phyloP scores from a whole-genome alignment of 1,140 invertebrate genomes.

The Listronotus oregonensis region DNA sequence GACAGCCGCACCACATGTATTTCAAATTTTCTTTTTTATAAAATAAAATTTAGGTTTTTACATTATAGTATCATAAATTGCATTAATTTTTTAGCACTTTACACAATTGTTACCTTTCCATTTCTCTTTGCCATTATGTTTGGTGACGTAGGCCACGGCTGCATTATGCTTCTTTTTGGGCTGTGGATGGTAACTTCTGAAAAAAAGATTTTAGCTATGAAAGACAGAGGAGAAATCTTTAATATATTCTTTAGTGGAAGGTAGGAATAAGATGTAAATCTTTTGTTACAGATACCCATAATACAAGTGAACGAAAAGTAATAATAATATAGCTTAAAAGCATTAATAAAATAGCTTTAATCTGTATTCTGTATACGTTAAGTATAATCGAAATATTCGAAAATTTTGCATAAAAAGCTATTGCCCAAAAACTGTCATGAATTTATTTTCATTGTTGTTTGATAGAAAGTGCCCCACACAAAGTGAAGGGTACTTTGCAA shows the following conservation, averaged over 20 bases:
- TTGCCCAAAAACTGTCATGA: too few relatives aligned
- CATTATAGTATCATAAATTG: too few relatives aligned
- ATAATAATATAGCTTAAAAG: background rate
- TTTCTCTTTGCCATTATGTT: conserved; percentile 99
- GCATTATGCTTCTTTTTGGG: conserved; percentile 76
- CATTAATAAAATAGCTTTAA: background rate
- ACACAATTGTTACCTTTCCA: conserved; percentile 95
- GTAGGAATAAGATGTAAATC: conserved; percentile 67
- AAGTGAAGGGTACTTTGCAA: too few relatives aligned
- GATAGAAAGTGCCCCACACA: too few relatives aligned
- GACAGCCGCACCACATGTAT: too few relatives aligned
- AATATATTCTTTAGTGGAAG: conserved; percentile 94
- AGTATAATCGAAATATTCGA: too few relatives aligned
- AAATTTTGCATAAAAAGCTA: too few relatives aligned
- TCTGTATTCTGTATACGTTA: too few relatives aligned
- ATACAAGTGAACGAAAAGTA: too few relatives aligned
- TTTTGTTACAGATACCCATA: conserved; percentile 61
- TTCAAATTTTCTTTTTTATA: too few relatives aligned
- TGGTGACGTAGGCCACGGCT: conserved; percentile 92
- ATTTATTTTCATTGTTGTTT: too few relatives aligned
- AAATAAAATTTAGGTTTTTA: too few relatives aligned
- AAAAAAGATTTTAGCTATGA: conserved; percentile 67
- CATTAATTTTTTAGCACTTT: conserved; percentile 81
- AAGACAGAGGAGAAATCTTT: conserved; percentile 86
- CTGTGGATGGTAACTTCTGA: conserved; percentile 79